Percentiles rank a stretch among this genome's conserved stretches.
Conservation (phyloP, 2,113 vertebrate species). For the Festucalex cinctus region DNA sequence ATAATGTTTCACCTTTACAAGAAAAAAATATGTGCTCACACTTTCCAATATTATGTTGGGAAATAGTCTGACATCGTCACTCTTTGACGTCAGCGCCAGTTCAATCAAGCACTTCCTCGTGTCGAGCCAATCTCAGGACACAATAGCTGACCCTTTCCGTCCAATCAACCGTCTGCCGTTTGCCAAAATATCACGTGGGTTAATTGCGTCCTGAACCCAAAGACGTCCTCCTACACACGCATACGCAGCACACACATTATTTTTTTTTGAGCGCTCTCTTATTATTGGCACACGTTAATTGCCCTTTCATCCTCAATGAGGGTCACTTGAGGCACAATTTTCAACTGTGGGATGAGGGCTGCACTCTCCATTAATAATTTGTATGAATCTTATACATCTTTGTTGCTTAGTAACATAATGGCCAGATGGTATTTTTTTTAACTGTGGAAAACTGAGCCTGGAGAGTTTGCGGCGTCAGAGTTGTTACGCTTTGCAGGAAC, state of each 20-base stretch:
- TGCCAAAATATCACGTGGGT: slow-evolving; percentile 45
- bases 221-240: slow-evolving; percentile 9
- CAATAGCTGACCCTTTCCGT: slow-evolving; percentile 14
- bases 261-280: slow-evolving; percentile 18
- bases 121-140: slow-evolving; percentile 28
- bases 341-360: slow-evolving; percentile 32
- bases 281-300: slow-evolving; percentile 41
- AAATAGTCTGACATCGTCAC: not conserved
- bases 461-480: not conserved
- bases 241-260: not conserved
- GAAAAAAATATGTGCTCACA: not conserved
- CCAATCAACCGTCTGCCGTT: slow-evolving; percentile 18
- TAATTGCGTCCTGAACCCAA: slow-evolving; percentile 53
- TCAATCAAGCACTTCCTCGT: slow-evolving; percentile 42
- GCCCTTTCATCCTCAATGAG: slow-evolving; percentile 6
- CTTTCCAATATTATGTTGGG: not conserved
- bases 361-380: slow-evolving; percentile 12
- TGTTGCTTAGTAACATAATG: slow-evolving; percentile 9
- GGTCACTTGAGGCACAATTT: slow-evolving; percentile 32
- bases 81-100: slow-evolving; percentile 18
- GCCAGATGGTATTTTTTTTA: slow-evolving; percentile 1
- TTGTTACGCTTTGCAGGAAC: not conserved
- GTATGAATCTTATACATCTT: slow-evolving; percentile 6
- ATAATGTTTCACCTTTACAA: not conserved
- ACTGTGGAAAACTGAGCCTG: not conserved